Evolutionary conservation across 2,888 invertebrate species (phyloP), one percentile per base, ranked within the genome.

Genomic region (Campaea margaritaria): DNA sequence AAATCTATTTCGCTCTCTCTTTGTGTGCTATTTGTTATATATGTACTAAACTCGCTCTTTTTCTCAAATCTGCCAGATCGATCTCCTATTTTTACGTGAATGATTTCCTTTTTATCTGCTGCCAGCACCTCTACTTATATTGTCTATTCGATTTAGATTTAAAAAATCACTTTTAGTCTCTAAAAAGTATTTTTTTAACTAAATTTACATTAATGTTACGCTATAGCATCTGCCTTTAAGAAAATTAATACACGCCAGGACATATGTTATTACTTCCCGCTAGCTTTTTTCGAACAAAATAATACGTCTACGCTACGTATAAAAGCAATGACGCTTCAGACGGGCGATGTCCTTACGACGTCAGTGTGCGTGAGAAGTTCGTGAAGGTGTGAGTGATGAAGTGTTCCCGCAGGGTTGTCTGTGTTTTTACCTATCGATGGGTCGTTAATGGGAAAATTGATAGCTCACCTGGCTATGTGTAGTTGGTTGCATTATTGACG

Each of bases 391-490:
- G 49, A 2, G 48, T 34, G 43, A n/a, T n/a, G n/a, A 13, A 21
- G 14, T 42, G 31, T 31, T 15, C 8, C 15, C 16, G 12, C 27
- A 13, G 34, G 42, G 34, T 27, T 48, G 39, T 45, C 15, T 44
- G n/a, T 36, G n/a, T 47, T n/a, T 47, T 16, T 27, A 9, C 34
- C n/a, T 71, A 53, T 58, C 64, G 62, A 57, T 64, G 64, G 63
- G 59, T 62, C 55, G 45, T 62, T 68, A 65, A 38, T n/a, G 69
- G 65, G 67, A 65, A 76, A 75, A 81, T 79, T 77, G 73, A 81
- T 79, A 76, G 76, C 72, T 67, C 67, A 69, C 75, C 73, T 76
- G 70, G 65, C 62, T 53, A 45, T 56, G 56, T 50, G 16, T 15
- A 27, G 41, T 13, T 34, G 31, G 15, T 44, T 72, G 69, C 71